A percentile compares a stretch with the other conserved stretches of the same genome.
Conservation (phyloP, 2,888 invertebrate genomes). For the Cheilosia vernalis region DNA sequence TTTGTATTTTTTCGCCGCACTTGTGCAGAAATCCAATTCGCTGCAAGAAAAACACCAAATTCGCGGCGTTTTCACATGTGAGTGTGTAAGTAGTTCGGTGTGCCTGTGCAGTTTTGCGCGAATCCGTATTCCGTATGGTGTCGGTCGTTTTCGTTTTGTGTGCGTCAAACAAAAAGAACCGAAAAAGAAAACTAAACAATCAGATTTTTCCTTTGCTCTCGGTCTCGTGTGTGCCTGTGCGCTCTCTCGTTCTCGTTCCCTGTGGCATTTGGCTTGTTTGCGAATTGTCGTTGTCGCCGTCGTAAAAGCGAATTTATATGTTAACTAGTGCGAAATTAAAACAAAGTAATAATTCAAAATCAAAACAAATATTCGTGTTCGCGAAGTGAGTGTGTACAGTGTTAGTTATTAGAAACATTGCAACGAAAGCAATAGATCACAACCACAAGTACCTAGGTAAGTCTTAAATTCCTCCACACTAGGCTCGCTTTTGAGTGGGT, state of each 20-base stretch:
- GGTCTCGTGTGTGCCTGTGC: constrained; percentile 22
- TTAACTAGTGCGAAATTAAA: constrained; percentile 36
- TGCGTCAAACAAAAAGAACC: constrained; percentile 65
- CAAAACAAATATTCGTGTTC: constrained; percentile 15
- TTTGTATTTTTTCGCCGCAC: constrained; percentile 51
- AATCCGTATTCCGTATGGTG: constrained; percentile 22
- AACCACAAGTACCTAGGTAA: constrained; percentile 38
- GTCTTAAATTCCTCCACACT: constrained; percentile 25
- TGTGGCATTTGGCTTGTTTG: constrained; percentile 64
- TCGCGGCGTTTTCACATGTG: constrained; percentile 34
- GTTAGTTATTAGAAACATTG: constrained; percentile 5
- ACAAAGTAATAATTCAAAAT: constrained; percentile 5
- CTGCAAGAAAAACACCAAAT: constrained; percentile 27
- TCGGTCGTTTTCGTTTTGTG: constrained; percentile 63
- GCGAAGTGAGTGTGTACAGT: constrained; percentile 42
- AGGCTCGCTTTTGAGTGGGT: constrained; percentile 38
- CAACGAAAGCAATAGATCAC: not conserved
- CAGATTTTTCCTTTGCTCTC: constrained; percentile 66
- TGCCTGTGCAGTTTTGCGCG: constrained; percentile 39
- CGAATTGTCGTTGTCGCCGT: constrained; percentile 62
- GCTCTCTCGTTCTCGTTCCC: constrained; percentile 63
- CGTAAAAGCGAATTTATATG: constrained; percentile 65
- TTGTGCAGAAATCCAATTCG: constrained; percentile 61
- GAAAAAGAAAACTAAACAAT: constrained; percentile 46
- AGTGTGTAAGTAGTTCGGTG: constrained; percentile 9